Evolutionary conservation across 1,140 invertebrate genomes (phyloP).

Genomic region (Heliconius nattereri): DNA sequence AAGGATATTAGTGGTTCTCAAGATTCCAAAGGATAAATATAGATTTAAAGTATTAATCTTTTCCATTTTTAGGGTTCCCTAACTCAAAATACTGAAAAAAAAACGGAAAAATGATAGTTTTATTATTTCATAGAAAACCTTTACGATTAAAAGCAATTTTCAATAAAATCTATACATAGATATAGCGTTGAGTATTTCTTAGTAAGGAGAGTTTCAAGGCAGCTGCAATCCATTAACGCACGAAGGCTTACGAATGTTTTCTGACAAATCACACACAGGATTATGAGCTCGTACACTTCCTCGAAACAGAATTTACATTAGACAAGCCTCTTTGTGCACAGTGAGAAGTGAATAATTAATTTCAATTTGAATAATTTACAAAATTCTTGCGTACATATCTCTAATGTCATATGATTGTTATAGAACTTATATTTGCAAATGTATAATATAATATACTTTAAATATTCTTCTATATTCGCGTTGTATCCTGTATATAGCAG

Average conservation of each 20-base stretch:
- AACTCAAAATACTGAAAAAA: too few species aligned
- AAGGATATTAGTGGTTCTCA: neutral
- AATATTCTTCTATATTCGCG: too few species aligned
- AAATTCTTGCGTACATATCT: neutral
- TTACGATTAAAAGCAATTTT: too few species aligned
- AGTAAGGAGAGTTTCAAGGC: neutral
- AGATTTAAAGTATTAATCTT: neutral
- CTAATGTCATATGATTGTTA: too few species aligned
- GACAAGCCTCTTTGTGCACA: conserved; percentile 23
- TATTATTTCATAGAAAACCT: too few species aligned
- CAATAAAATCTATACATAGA: too few species aligned
- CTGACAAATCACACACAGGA: conserved; percentile 25
- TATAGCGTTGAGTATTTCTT: neutral
- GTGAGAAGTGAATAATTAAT: conserved; percentile 10
- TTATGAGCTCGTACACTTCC: conserved; percentile 25
- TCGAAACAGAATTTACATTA: conserved; percentile 25
- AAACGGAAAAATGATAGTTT: too few species aligned
- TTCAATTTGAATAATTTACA: conserved; percentile 1
- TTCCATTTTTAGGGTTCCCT: too few species aligned
- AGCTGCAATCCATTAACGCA: conserved; percentile 26
- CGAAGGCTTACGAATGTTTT: conserved; percentile 23
- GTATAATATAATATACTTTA: too few species aligned
- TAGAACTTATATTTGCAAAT: too few species aligned
- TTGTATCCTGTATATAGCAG: too few species aligned
- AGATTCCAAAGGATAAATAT: neutral